A percentile compares a stretch with the other conserved stretches of the same genome.
Evolutionary conservation across 2,113 vertebrate species (phyloP).

Genomic region (Carassius gibelio): DNA sequence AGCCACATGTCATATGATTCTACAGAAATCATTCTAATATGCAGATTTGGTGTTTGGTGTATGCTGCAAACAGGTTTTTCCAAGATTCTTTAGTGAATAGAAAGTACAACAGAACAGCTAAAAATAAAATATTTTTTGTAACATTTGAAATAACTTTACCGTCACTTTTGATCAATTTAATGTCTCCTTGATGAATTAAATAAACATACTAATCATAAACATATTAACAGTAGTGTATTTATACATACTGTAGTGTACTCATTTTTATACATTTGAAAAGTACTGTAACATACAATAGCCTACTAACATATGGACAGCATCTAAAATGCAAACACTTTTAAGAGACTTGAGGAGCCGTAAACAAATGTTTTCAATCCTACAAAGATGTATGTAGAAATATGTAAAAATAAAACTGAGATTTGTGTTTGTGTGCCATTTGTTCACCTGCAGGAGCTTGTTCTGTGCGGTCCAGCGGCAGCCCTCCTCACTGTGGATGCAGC

Average conservation of each 20-base stretch:
- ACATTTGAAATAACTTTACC: background rate
- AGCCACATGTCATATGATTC: background rate
- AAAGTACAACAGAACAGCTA: background rate
- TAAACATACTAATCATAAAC: background rate
- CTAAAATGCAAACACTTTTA: background rate
- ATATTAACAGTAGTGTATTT: background rate
- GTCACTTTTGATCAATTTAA: background rate
- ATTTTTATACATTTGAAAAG: background rate
- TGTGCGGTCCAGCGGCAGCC: conserved; percentile 94
- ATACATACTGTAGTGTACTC: background rate
- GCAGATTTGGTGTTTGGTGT: background rate
- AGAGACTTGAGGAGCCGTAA: background rate
- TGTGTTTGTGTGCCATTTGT: background rate
- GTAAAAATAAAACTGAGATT: conserved; percentile 28
- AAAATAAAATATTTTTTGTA: background rate
- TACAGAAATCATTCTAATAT: background rate
- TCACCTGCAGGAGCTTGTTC: conserved; percentile 93
- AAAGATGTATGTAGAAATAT: background rate
- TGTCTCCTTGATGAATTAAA: background rate
- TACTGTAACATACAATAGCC: background rate
- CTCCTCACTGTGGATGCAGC: conserved; percentile 97
- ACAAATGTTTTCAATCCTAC: background rate
- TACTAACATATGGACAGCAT: background rate
- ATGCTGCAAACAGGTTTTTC: background rate
- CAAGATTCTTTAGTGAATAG: background rate